phyloP scores from a whole-genome alignment of 1,140 invertebrate species.

The Caerostris extrusa region DNA sequence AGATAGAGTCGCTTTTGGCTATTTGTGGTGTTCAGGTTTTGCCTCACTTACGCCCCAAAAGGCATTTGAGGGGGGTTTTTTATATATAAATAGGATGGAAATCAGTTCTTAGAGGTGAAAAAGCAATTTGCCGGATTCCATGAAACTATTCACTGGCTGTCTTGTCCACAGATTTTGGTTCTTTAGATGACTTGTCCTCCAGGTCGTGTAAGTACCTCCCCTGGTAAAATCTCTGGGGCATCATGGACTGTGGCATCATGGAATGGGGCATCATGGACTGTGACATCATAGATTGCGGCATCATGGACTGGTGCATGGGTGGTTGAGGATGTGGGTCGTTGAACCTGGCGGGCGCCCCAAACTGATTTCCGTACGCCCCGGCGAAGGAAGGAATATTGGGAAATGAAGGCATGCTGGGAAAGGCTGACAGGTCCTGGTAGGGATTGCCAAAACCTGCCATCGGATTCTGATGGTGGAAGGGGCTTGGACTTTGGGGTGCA shows the following conservation, averaged over 20 bases:
- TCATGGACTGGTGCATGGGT: background rate
- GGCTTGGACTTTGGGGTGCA: conserved; percentile 13
- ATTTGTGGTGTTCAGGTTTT: background rate
- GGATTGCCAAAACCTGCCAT: background rate
- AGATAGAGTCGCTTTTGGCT: background rate
- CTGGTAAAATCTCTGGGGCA: conserved; percentile 44
- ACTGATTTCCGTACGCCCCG: background rate
- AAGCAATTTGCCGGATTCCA: background rate
- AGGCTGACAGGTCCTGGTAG: conserved; percentile 32
- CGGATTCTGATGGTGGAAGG: background rate
- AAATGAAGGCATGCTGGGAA: conserved; percentile 21
- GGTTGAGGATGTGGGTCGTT: conserved; percentile 41
- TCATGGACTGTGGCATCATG: background rate
- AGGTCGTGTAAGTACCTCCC: conserved; percentile 59
- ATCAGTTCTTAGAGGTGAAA: background rate
- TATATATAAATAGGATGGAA: background rate
- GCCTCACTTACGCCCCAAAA: background rate
- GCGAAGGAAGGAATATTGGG: conserved; percentile 1
- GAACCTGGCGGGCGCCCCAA: conserved; percentile 25
- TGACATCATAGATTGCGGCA: background rate
- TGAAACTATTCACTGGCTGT: background rate
- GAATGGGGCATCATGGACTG: background rate
- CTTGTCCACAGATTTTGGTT: background rate
- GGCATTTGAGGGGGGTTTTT: background rate
- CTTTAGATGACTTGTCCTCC: background rate